These are phyloP conservation scores for Meiosimyza decipiens DNA, from an alignment of 2,888 invertebrate species.

Conservation along the genomic window DNA sequence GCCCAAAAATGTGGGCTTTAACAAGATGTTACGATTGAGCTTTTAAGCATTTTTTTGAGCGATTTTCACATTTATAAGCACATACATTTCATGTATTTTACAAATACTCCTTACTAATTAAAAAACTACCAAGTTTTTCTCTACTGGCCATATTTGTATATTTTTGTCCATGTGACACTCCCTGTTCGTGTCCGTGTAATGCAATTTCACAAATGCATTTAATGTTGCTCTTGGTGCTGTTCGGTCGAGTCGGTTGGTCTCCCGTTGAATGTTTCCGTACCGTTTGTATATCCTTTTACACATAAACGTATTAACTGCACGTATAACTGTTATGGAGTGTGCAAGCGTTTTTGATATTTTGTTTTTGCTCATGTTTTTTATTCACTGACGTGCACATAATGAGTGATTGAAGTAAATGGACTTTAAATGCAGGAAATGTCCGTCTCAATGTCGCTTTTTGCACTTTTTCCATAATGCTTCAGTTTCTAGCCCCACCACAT, in stretches of 20 bases:
- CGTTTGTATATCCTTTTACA: conserved; percentile 3
- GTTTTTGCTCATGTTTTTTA: conserved; percentile 15
- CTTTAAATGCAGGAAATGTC: conserved; percentile 16
- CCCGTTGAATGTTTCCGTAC: not conserved
- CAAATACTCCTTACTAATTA: no score
- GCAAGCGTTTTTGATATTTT: not conserved
- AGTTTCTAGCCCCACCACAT: no score
- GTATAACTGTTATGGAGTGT: not conserved
- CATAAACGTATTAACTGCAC: not conserved
- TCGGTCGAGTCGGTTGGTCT: not conserved
- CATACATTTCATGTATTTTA: no score
- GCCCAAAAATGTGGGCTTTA: no score
- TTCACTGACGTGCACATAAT: conserved; percentile 21
- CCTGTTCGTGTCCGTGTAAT: conserved; percentile 5
- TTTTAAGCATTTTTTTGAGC: no score
- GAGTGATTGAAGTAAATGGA: conserved; percentile 30
- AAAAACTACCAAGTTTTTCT: no score
- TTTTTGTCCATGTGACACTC: not conserved
- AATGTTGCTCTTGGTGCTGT: conserved; percentile 17
- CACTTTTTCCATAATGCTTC: no score
- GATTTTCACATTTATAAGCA: no score
- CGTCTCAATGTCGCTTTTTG: no score
- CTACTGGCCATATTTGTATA: not conserved
- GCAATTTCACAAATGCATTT: conserved; percentile 28
- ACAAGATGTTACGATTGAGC: no score